Base-by-base conservation (phyloP, 2,113 vertebrate genomes). In the Rhea americana region DNA sequence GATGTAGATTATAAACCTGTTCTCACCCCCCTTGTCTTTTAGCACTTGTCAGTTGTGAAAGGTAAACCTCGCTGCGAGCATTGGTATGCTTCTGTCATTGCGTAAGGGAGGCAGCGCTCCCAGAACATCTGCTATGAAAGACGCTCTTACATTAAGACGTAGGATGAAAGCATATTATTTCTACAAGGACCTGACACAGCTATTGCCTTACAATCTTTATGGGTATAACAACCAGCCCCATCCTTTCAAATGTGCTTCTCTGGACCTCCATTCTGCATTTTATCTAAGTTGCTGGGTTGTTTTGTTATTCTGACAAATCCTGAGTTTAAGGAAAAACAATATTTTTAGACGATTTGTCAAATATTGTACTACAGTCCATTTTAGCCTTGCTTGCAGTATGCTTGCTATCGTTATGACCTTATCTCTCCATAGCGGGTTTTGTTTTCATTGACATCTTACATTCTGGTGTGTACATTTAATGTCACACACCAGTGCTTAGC, bases 11-110 rank as follows among this genome's bases (percentile, higher is more conserved):
- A 86, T 66, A 95, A 97, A 84, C 93, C 94, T 61, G 37, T 96
- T 96, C 96, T 65, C 92, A 97, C 94, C 93, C 96, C 95, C 63
- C 90, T 95, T 95, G 96, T 97, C 93, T 85, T 95, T 96, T 97
- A 95, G 92, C 95, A 96, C 93, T 97, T 97, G 96, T 96, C 97
- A 96, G 37, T 85, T 94, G 84, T 90, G 89, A 85, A 94, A 95
- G 94, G 94, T 96, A 96, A 90, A 93, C 86, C 82, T 93, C 91
- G 90, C 95, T 75, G 77, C 67, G 93, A 96, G 95, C 95, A 63
- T 91, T 95, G 89, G 90, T 93, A 86, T 93, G 96, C 94, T 94
- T 83, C 90, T 80, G 91, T 95, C 89, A 51, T 84, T 95, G 96
- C 95, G 21, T 56, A 63, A 91, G 86, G 94, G 92, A 94, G 78